Base-by-base conservation (phyloP, 2,888 invertebrate species). In the Stomorhina lunata region DNA sequence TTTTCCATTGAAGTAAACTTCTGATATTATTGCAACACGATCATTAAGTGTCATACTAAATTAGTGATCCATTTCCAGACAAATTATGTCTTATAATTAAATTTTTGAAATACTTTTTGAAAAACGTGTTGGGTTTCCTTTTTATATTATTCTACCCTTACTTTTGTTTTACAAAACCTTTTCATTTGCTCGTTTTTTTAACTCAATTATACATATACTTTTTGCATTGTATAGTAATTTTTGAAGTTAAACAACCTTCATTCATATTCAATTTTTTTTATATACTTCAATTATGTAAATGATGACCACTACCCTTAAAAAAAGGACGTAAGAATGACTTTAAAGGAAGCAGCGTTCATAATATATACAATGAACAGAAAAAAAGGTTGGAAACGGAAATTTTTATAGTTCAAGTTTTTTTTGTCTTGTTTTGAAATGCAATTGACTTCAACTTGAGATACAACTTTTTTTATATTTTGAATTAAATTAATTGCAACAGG, bases 261-360 rank as follows among this genome's bases (percentile, higher is more conserved):
- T 66, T 50, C n/a, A 50, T 34, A 48, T 66, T 53, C 53, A 53
- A 10, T 17, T 15, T 53, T n/a, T n/a, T 43, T 43, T 43, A 1
- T 43, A 0, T 6, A 1, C 43, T 25, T 48, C 25, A 50, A 50
- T 66, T 34, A 34, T 45, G 22, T 20, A 57, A 71, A 71, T 59
- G n/a, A n/a, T n/a, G 57, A 48, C 59, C 71, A 48, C 45, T 34
- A 45, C 34, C 59, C 71, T 57, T 59, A 17, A 37, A 53, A 5
- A n/a, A n/a, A n/a, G n/a, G n/a, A n/a, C n/a, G n/a, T n/a, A n/a
- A 17, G 12, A 15, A 12, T 53, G 22, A n/a, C 15, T 66, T 34
- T 15, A 45, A 57, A 22, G 32, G 25, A 15, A 15, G n/a, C n/a
- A n/a, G n/a, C n/a, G n/a, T n/a, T n/a, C n/a, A n/a, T n/a, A n/a